Percentiles rank a stretch among this genome's conserved stretches.
These are phyloP conservation scores for Oedothorax gibbosus DNA, from an alignment of 1,140 invertebrate genomes.

Conservation along the genomic window DNA sequence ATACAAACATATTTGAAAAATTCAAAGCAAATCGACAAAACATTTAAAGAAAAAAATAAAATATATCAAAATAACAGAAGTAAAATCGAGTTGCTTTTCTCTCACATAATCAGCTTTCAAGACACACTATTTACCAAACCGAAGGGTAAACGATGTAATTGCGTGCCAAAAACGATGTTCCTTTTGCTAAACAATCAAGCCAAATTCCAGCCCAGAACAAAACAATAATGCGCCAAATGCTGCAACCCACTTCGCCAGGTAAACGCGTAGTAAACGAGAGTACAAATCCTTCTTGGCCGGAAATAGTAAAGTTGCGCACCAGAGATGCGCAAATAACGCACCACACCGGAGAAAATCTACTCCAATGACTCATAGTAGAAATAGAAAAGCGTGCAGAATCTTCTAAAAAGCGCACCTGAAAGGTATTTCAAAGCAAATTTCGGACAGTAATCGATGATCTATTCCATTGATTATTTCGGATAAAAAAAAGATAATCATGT, in stretches of 20 bases:
- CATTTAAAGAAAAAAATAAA: too few species aligned
- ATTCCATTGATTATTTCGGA: slow-evolving; percentile 5
- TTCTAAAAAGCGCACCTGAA: slow-evolving; percentile 1
- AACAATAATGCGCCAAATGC: neutral
- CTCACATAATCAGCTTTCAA: too few species aligned
- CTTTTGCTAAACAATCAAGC: neutral
- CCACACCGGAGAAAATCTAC: slow-evolving; percentile 13
- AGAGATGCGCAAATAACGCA: slow-evolving; percentile 35
- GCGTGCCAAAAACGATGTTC: too few species aligned
- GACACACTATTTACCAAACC: too few species aligned
- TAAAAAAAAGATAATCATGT: slow-evolving; percentile 24
- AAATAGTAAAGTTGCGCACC: slow-evolving; percentile 59
- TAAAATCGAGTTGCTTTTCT: too few species aligned
- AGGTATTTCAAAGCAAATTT: slow-evolving; percentile 9
- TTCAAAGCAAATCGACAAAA: too few species aligned
- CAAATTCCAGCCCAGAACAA: neutral
- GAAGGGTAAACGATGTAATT: too few species aligned
- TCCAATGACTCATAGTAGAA: slow-evolving; percentile 46
- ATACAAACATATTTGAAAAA: too few species aligned
- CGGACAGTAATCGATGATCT: neutral
- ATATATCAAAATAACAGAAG: too few species aligned
- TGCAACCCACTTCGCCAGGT: neutral
- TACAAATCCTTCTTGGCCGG: slow-evolving; percentile 39
- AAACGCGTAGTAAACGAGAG: slow-evolving; percentile 34
- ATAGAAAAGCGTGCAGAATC: slow-evolving; percentile 48